Evolutionary conservation across 2,888 invertebrate genomes (phyloP).

Genomic region (Ptychoptera contaminata): DNA sequence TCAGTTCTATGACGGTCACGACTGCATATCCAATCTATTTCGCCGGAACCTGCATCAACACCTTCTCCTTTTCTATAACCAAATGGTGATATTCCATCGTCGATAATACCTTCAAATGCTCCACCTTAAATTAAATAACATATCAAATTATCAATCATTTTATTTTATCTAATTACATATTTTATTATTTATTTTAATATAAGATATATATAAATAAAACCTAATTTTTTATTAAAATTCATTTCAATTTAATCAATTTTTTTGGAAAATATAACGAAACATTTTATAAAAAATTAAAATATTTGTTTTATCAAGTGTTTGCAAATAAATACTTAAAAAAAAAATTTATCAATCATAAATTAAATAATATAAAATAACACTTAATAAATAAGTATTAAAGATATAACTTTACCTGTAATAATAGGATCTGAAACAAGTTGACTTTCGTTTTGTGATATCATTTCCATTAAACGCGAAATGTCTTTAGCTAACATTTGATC

Average conservation of each 20-base stretch:
- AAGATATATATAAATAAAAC: too few species aligned
- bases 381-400: too few species aligned
- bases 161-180: not conserved
- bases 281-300: too few species aligned
- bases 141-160: conserved; percentile 5
- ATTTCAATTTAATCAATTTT: too few species aligned
- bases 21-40: conserved; percentile 93
- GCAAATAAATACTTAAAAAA: not conserved
- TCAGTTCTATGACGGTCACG: conserved; percentile 81
- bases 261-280: too few species aligned
- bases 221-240: too few species aligned
- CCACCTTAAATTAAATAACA: conserved; percentile 56
- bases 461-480: conserved; percentile 87
- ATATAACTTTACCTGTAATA: conserved; percentile 56
- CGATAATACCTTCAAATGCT: conserved; percentile 86
- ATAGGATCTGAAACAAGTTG: conserved; percentile 41
- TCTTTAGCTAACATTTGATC: conserved; percentile 94
- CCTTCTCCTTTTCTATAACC: conserved; percentile 92
- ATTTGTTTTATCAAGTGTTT: too few species aligned
- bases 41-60: conserved; percentile 88
- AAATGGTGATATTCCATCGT: conserved; percentile 78
- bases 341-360: not conserved
- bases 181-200: too few species aligned
- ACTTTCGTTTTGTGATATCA: conserved; percentile 86
- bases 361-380: conserved; percentile 7